A percentile compares a stretch with the other conserved stretches of the same genome.
phyloP scores from a whole-genome alignment of 2,113 vertebrate genomes.

The Pteruthius melanotis region DNA sequence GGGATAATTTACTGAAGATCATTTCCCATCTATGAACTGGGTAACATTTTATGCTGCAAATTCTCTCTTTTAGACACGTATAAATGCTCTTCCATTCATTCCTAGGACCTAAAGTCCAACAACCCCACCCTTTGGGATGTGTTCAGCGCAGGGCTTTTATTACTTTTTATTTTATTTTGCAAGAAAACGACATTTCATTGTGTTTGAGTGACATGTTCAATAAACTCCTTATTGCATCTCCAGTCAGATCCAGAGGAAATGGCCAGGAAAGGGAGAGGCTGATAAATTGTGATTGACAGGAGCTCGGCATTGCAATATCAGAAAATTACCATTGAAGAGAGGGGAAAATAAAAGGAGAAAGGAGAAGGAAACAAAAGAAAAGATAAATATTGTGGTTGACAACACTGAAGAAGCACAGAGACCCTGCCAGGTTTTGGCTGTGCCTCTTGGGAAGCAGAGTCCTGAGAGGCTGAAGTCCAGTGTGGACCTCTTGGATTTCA shows the following conservation, averaged over 20 bases:
- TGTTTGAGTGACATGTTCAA: not conserved
- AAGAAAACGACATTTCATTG: not conserved
- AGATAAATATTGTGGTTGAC: not conserved
- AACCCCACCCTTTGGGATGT: not conserved
- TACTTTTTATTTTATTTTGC: not conserved
- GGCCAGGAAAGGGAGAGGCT: not conserved
- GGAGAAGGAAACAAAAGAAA: too few relatives aligned
- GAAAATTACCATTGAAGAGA: not conserved
- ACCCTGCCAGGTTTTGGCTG: not conserved
- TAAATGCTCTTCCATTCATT: not conserved
- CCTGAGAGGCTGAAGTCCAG: not conserved
- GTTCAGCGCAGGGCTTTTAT: not conserved
- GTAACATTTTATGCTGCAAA: not conserved
- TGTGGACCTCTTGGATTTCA: not conserved
- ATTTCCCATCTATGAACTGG: not conserved
- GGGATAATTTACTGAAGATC: not conserved
- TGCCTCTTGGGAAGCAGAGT: not conserved
- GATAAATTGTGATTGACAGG: slow-evolving; percentile 28
- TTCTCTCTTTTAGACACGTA: not conserved
- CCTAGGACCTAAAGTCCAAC: not conserved
- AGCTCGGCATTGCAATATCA: not conserved
- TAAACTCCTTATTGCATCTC: slow-evolving; percentile 23
- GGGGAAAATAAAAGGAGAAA: not conserved
- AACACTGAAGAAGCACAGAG: not conserved
- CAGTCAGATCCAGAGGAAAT: not conserved